Evolutionary conservation across 2,888 invertebrate species (phyloP), one percentile per base, ranked within the genome.

Genomic region (Drosophila pegasa): DNA sequence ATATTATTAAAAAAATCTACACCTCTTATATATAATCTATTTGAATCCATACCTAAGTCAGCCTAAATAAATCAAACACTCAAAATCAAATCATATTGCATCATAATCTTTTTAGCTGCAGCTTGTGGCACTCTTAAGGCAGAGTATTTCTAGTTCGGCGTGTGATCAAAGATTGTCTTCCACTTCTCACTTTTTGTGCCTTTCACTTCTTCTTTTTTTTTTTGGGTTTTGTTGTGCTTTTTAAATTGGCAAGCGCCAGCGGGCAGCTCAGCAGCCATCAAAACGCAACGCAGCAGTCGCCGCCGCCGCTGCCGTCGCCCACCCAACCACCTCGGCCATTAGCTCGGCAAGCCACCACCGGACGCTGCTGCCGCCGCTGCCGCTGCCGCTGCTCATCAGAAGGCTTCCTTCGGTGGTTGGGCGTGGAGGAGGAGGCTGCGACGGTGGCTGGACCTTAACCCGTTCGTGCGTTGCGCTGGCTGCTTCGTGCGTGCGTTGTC

Each of bases 161-260:
- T 62, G 66, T 50, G 59, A 58, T 27, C 6, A 16, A 4, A 0
- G 4, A 9, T n/a, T 40, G 5, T 18, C 18, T 20, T 29, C 27
- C 33, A n/a, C 35, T 27, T 52, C 52, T 27, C 9, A 9, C 18
- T 22, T 51, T 25, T 41, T 63, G 48, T 48, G 29, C 18, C 48
- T 35, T 20, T 50, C 29, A 37, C 2, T 22, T 58, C 33, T 18
- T 43, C 40, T 60, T 29, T 48, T 62, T 57, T 22, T 50, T 50
- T 59, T 22, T 38, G 63, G 73, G 59, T 63, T 51, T 71, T 80
- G 85, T 77, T 81, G 81, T 87, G 85, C 87, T 85, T 82, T 81
- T 83, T 83, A 88, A 83, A 88, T 83, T 88, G 83, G 89, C 85
- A 87, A 83, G 85, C 85, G 87, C 89, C 83, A 88, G 89, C 87